These are phyloP conservation scores for Alcedo atthis DNA, from an alignment of 2,797 vertebrate genomes.

Conservation along the genomic window DNA sequence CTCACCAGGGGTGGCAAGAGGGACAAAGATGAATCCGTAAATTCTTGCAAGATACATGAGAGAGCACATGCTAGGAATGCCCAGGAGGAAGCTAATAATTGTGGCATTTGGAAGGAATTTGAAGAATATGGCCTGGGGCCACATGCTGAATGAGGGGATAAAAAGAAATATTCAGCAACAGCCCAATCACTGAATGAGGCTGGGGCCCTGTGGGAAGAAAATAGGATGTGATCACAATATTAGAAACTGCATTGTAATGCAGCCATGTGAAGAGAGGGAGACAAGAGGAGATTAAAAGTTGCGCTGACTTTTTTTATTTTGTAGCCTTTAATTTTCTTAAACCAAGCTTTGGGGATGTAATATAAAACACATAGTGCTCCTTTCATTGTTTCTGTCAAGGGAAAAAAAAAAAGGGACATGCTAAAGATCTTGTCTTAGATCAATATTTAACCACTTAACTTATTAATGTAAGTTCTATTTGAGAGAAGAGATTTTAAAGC, in stretches of 20 bases:
- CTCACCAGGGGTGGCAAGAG: slow-evolving; percentile 6
- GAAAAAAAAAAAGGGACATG: not conserved
- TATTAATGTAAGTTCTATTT: not conserved
- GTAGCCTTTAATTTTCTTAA: not conserved
- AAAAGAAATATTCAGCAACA: slow-evolving; percentile 50
- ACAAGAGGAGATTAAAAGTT: not conserved
- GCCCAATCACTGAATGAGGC: not conserved
- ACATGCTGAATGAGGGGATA: slow-evolving; percentile 28
- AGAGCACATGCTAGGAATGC: slow-evolving; percentile 40
- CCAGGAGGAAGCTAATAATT: slow-evolving; percentile 63
- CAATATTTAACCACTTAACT: not conserved
- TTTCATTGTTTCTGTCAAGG: not conserved
- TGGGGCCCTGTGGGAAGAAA: slow-evolving; percentile 14
- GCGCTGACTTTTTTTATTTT: not conserved
- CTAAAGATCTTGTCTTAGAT: not conserved
- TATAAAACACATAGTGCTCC: not conserved
- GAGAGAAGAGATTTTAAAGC: slow-evolving; percentile 37
- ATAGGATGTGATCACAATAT: slow-evolving; percentile 23
- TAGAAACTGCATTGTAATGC: not conserved
- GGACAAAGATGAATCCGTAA: slow-evolving; percentile 18
- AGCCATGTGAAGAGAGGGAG: not conserved
- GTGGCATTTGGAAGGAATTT: slow-evolving; percentile 55
- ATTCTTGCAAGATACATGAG: slow-evolving; percentile 4
- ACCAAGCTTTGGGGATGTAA: not conserved
- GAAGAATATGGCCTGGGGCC: slow-evolving; percentile 51